Evolutionary conservation across 2,797 vertebrate species (phyloP), one percentile per base, ranked within the genome.

Genomic region (Amphiprion clarkii): DNA sequence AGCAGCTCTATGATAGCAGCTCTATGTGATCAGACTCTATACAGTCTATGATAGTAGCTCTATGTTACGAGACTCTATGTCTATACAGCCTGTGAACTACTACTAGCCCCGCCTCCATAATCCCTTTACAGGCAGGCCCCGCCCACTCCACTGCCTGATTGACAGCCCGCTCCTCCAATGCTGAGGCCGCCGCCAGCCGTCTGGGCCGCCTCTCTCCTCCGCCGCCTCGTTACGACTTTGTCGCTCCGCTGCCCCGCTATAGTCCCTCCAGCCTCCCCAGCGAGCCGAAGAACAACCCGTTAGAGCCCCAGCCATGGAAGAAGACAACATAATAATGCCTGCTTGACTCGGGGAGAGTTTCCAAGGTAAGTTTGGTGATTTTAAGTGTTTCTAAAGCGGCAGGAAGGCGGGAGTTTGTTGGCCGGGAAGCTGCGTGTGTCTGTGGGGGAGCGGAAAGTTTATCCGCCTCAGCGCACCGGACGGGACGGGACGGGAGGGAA

Each of bases 311-410:
- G 58, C 76, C 89, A 94, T 94, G 93, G 93, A 93, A 76, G 90
- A 81, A 52, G 90, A 93, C 84, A 90, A 92, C 57, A 89, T 87
- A 83, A 89, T 91, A 84, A 89, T 88, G 89, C 71, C 90, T 23
- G 68, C 78, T 78, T 94, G 81, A 94, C 82, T 82, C 74, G 55
- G 78, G 79, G 81, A 85, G 9, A 74, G 67, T 61, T 82, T 87
- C 67, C 90, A 94, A 93, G 92, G 93, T 94, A 17, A 25, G 88
- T 87, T 76, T 25, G n/a, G 0, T 8, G 21, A 3, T 65, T 63
- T 58, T 29, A 54, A 31, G 0, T 25, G 29, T 74, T 68, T n/a
- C 0, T 6, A 11, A 62, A n/a, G 9, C 2, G 51, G 27, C 3
- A 25, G 6, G 23, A 23, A 33, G 49, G 56, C 39, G 65, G 66